Base-by-base conservation (phyloP, 1,140 invertebrate genomes). In the Zaprionus kolodkinae region DNA sequence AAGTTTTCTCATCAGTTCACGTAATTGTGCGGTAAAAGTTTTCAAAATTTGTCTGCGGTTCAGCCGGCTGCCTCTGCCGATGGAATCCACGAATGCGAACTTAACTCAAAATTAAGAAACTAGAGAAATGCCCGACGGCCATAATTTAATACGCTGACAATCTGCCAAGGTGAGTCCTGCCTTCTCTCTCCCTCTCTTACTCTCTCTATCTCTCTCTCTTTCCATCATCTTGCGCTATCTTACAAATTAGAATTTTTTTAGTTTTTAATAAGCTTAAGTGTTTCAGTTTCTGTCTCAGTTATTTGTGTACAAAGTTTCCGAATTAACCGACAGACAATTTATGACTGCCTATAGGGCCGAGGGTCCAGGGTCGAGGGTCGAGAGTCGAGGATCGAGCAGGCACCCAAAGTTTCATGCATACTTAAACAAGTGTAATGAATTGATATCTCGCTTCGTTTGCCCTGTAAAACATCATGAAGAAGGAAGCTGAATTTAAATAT, bases 1-100 rank as follows among this genome's bases (percentile, higher is more conserved):
- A 85, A 85, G 69, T 85, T 85, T 85, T 79, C 82, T 81, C 82
- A 86, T 85, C 82, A 86, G 78, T 78, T 76, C 75, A 64, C 62
- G 75, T 78, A 81, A 85, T 85, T 78, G 68, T 79, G 81, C 74
- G 81, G 74, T 81, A 67, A 54, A 85, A 85, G 78, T 85, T 84
- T 74, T 45, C 35, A 36, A 75, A 85, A 78, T 81, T 84, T 81
- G 81, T 85, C 82, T 81, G 78, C 69, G 71, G 69, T 55, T 72
- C 27, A 21, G 9, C 45, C 17, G 17, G 17, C 17, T 1, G 17
- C 25, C 50, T 15, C 30, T 13, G 45, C 57, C 35, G 45, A 3
- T 36, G 35, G 52, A 71, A 40, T 54, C 11, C 38, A 56, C 38
- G 61, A 21, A 17, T 56, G 48, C 38, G 64, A 45, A 50, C 61